Evolutionary conservation across 2,888 invertebrate species (phyloP), one percentile per base, ranked within the genome.

Genomic region (Nowickia ferox): DNA sequence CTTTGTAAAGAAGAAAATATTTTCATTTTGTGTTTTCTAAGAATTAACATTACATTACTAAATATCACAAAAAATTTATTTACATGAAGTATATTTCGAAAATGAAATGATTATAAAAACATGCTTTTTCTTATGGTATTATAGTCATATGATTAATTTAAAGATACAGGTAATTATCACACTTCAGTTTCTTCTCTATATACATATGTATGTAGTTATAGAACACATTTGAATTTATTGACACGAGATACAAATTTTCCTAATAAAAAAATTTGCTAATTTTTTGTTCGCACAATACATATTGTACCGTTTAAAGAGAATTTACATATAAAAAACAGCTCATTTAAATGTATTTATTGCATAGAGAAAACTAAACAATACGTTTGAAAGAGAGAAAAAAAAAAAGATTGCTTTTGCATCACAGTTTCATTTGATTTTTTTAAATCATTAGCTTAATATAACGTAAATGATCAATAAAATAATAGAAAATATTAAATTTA

Each of bases 31-130:
- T 17, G 46, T 53, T 61, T 66, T n/a, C n/a, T 46, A 53, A 63
- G 53, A 53, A 53, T 77, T 59, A 59, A 78, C 40, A 59, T 78
- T 76, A 84, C 38, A 68, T 72, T 78, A 72, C 59, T 66, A 66
- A 83, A 53, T 84, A 83, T 72, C 83, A 78, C 83, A 84, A 71
- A 57, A n/a, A n/a, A n/a, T n/a, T n/a, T 83, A 77, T 77, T 72
- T 77, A 83, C 72, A 84, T 59, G 72, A 51, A 74, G 30, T 61
- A 72, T 66, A 72, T 78, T 69, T 61, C 46, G 72, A 53, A 81
- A 69, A 76, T 76, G 66, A 68, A 48, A 79, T 83, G 71, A 59
- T 77, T 59, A 84, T 77, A 83, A 65, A 82, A 83, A 84, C 77
- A 84, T 84, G 77, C 72, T 61, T 69, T 79, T 59, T 72, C 83